These are phyloP conservation scores for Prorops nasuta DNA, from an alignment of 1,140 invertebrate species.

Conservation along the genomic window DNA sequence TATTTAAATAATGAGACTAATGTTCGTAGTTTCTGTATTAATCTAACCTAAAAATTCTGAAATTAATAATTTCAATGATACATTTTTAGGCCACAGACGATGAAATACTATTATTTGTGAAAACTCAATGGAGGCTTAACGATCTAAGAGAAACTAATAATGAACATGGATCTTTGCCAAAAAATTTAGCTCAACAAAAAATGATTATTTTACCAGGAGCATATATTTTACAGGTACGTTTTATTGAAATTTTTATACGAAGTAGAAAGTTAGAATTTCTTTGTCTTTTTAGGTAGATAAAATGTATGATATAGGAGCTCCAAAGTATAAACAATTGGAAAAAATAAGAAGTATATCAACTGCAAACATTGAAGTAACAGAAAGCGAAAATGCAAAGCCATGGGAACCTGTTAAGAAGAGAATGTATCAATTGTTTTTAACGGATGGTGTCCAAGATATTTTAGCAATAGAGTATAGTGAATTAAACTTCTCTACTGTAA, in stretches of 20 bases:
- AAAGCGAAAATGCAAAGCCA: constrained; percentile 50
- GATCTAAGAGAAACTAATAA: constrained; percentile 63
- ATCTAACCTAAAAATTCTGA: constrained; percentile 1
- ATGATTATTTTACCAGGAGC: constrained; percentile 53
- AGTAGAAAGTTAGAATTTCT: neutral
- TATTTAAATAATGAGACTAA: constrained; percentile 21
- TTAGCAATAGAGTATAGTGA: constrained; percentile 72
- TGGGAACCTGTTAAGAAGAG: constrained; percentile 54
- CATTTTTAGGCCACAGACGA: constrained; percentile 11
- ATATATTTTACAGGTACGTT: constrained; percentile 62
- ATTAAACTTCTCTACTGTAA: constrained; percentile 62
- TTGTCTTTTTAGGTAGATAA: constrained; percentile 49
- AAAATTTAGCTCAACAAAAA: constrained; percentile 46
- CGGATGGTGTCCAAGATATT: constrained; percentile 72
- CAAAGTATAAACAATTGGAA: constrained; percentile 66
- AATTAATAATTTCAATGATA: constrained; percentile 1
- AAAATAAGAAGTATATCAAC: constrained; percentile 61
- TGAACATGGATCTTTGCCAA: constrained; percentile 58
- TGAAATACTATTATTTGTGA: constrained; percentile 44
- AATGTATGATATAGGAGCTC: constrained; percentile 61
- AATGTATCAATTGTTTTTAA: constrained; percentile 72
- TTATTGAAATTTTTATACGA: neutral
- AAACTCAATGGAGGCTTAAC: constrained; percentile 62
- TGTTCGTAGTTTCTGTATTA: neutral
- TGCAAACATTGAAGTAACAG: constrained; percentile 57